Conservation (phyloP, 2,888 invertebrate species). For the Hydriomena furcata region DNA sequence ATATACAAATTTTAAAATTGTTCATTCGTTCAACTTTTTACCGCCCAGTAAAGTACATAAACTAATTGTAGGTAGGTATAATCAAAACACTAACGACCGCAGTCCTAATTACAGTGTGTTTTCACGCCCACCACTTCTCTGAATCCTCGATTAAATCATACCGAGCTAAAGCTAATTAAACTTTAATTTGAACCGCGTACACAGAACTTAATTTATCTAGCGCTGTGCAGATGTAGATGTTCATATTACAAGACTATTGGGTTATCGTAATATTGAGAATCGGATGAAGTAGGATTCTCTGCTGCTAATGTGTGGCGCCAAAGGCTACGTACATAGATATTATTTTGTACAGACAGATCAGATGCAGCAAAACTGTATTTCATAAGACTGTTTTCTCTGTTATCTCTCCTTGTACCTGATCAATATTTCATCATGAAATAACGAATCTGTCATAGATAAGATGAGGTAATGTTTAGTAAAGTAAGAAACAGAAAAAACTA, state of each 20-base stretch:
- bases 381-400: no score
- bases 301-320: constrained; percentile 4
- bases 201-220: constrained; percentile 12
- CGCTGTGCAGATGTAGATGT: no score
- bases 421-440: no score
- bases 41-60: no score
- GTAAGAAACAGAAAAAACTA: no score
- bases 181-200: constrained; percentile 19
- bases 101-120: constrained; percentile 30
- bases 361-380: no score
- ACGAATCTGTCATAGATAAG: no score
- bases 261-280: constrained; percentile 1
- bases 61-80: constrained; percentile 1
- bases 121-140: constrained; percentile 32
- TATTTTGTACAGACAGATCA: background rate
- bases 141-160: constrained; percentile 34
- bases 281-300: constrained; percentile 11
- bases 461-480: no score
- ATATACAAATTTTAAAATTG: no score
- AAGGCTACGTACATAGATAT: background rate
- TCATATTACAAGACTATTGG: no score
- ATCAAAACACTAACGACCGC: constrained; percentile 11
- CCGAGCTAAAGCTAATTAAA: constrained; percentile 35
- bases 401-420: no score
- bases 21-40: no score